Percentiles rank a stretch among this genome's conserved stretches.
phyloP scores from a whole-genome alignment of 1,140 invertebrate genomes.

The Pseudoatta argentina region DNA sequence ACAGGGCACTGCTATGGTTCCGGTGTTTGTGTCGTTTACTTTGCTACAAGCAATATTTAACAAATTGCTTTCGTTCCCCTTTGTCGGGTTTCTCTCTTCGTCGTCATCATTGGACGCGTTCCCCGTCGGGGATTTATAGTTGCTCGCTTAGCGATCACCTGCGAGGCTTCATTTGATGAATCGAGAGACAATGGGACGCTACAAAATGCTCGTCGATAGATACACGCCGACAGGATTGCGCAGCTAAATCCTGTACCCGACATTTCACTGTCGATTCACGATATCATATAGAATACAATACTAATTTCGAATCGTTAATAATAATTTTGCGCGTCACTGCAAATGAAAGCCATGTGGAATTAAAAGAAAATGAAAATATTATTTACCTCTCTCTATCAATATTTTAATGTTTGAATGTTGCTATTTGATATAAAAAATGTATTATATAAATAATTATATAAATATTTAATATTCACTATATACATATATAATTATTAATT shows the following conservation, averaged over 20 bases:
- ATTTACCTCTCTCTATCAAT: neutral
- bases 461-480: too few relatives aligned
- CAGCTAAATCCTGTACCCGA: slow-evolving; percentile 42
- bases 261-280: slow-evolving; percentile 22
- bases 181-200: slow-evolving; percentile 68
- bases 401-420: slow-evolving; percentile 17
- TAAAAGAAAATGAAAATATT: neutral
- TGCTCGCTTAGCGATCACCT: slow-evolving; percentile 56
- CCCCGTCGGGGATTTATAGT: slow-evolving; percentile 64
- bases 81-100: slow-evolving; percentile 63
- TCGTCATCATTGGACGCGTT: slow-evolving; percentile 42
- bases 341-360: slow-evolving; percentile 13
- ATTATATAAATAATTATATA: neutral
- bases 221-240: slow-evolving; percentile 40
- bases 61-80: slow-evolving; percentile 76
- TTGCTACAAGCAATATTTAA: slow-evolving; percentile 75
- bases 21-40: slow-evolving; percentile 63
- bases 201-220: slow-evolving; percentile 50
- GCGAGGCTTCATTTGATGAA: slow-evolving; percentile 74
- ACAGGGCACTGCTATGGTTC: slow-evolving; percentile 34
- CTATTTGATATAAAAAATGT: slow-evolving; percentile 20
- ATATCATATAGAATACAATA: slow-evolving; percentile 33
- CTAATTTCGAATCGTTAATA: slow-evolving; percentile 20
- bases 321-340: neutral
- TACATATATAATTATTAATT: too few relatives aligned